Evolutionary conservation across 2,113 vertebrate genomes (phyloP), one percentile per base, ranked within the genome.

Genomic region (Solenodon paradoxus): DNA sequence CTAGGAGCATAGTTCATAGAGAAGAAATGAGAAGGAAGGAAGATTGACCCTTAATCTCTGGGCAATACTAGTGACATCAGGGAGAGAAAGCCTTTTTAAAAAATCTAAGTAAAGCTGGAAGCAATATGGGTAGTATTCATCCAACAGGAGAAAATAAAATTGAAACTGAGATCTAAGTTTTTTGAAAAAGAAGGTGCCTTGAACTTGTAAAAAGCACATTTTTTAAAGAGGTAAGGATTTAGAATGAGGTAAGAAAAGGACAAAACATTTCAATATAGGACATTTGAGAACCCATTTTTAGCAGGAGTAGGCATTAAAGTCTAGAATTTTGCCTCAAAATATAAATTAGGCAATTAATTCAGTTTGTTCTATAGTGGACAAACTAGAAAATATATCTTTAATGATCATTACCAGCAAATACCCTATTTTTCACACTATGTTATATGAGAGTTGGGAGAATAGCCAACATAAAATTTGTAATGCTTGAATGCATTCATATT

Each of bases 321-420:
- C 61, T 79, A 85, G 32, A 3, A 28, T 74, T 92, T 92, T 94
- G 38, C 40, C 71, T 95, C 55, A 61, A 59, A 47, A 59, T 89
- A 85, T 78, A 69, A 92, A 20, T 64, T 63, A 79, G 35, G 40
- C 75, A 90, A 24, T 59, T 88, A 51, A 79, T 64, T 80, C 49
- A 80, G 28, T 75, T 57, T 87, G 24, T n/a, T 90, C 32, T 69
- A 93, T 85, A 84, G 49, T 35, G 17, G 12, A n/a, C 55, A 88
- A 72, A 84, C 12, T 61, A 82, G 90, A 88, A 75, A 92, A 63
- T 19, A 53, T 90, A 49, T 49, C 63, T 47, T 35, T 90, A 93
- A 64, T 72, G 30, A 79, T 38, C 22, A 51, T 87, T 66, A 88
- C 16, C 38, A 92, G 57, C 35, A 80, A 92, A 51, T 20, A 61